A percentile compares a stretch with the other conserved stretches of the same genome.
phyloP scores from a whole-genome alignment of 2,797 vertebrate species.

The Typhlichthys eigenmanni region DNA sequence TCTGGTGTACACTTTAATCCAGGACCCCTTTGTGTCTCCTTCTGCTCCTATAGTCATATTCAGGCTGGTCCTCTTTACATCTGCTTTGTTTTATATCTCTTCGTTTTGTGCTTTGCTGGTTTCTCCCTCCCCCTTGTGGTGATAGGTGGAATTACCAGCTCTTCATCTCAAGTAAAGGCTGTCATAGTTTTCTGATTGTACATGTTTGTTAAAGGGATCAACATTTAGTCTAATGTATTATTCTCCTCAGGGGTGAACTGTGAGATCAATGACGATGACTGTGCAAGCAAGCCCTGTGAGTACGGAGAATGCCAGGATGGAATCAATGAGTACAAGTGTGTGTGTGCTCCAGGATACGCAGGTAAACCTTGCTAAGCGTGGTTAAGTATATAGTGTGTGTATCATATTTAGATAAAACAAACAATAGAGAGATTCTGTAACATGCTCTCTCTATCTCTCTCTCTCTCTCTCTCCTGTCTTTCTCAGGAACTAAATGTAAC shows the following conservation, averaged over 20 bases:
- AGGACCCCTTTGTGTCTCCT: background rate
- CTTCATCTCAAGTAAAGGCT: background rate
- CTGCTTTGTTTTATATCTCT: constrained; percentile 18
- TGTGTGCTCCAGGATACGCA: constrained; percentile 89
- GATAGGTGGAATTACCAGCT: background rate
- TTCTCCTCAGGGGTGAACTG: constrained; percentile 84
- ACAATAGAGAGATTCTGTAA: background rate
- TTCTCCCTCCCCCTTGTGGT: constrained; percentile 58
- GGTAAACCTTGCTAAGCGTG: constrained; percentile 68
- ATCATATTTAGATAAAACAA: background rate
- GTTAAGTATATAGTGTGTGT: background rate
- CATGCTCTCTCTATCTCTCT: background rate
- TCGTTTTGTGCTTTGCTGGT: background rate
- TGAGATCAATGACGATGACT: constrained; percentile 92
- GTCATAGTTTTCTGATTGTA: too few species aligned
- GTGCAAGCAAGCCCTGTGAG: constrained; percentile 87
- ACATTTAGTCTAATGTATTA: background rate
- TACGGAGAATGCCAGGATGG: constrained; percentile 88
- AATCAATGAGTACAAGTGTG: constrained; percentile 89
- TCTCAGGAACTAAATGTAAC: constrained; percentile 82
- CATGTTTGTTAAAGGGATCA: too few species aligned
- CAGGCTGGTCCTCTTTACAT: constrained; percentile 1
- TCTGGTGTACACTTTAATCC: background rate
- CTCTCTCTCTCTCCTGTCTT: constrained; percentile 11
- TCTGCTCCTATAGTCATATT: background rate